Conservation (phyloP, 2,888 invertebrate genomes). For the Lithosia quadra region DNA sequence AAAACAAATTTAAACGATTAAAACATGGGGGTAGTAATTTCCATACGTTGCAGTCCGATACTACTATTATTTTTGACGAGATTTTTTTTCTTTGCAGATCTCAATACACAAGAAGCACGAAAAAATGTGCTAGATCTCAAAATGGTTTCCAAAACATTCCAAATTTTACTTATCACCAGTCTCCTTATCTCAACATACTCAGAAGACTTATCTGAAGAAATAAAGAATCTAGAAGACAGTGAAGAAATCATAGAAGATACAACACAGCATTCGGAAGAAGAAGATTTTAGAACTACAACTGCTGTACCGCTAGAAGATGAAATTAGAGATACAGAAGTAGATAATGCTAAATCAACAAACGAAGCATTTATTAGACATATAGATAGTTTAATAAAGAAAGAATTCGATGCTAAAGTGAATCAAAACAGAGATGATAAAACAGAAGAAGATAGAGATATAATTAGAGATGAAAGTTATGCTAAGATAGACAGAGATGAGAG, state of each 20-base stretch:
- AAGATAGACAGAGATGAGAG: constrained; percentile 23
- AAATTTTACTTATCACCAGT: constrained; percentile 32
- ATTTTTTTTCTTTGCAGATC: constrained; percentile 38
- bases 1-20: too few relatives aligned
- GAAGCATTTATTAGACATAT: constrained; percentile 8
- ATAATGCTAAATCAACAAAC: background rate
- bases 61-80: background rate
- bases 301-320: constrained; percentile 14
- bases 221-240: constrained; percentile 28
- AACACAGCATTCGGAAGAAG: constrained; percentile 35
- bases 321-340: background rate
- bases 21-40: too few relatives aligned
- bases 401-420: background rate
- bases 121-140: constrained; percentile 39
- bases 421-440: constrained; percentile 5
- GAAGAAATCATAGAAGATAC: constrained; percentile 33
- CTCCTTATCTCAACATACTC: constrained; percentile 26
- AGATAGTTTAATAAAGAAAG: constrained; percentile 14
- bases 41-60: background rate
- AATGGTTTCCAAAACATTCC: constrained; percentile 40
- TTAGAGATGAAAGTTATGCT: background rate
- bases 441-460: background rate
- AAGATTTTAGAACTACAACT: constrained; percentile 39
- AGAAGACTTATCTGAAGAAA: constrained; percentile 41
- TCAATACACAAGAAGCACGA: constrained; percentile 24